These are phyloP conservation scores for Caenorhabditis japonica DNA, from an alignment of 2,888 invertebrate genomes.

Conservation along the genomic window DNA sequence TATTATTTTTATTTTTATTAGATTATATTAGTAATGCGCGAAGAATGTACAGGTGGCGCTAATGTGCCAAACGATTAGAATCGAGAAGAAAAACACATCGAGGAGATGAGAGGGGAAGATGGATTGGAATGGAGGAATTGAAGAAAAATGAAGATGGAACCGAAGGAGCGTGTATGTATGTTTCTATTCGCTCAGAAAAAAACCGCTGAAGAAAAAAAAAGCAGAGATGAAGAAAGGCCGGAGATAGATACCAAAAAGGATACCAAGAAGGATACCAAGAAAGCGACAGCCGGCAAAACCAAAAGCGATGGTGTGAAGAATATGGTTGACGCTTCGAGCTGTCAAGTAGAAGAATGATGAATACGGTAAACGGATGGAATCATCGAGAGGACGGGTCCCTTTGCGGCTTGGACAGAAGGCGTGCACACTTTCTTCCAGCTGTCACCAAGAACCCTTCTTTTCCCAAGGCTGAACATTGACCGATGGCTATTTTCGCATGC, in stretches of 20 bases:
- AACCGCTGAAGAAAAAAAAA: constrained; percentile 42
- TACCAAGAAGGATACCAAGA: too few relatives aligned
- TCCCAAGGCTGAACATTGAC: constrained; percentile 49
- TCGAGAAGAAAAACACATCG: constrained; percentile 44
- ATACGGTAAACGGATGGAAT: constrained; percentile 53
- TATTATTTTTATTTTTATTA: background rate
- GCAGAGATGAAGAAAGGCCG: too few relatives aligned
- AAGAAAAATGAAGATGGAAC: constrained; percentile 8
- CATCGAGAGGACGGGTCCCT: constrained; percentile 34
- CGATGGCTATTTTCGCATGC: constrained; percentile 26
- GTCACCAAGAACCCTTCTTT: constrained; percentile 50
- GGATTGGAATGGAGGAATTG: constrained; percentile 17
- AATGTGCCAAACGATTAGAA: constrained; percentile 49
- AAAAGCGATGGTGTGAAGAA: constrained; percentile 43
- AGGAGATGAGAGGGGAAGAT: too few relatives aligned
- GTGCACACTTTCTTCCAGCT: constrained; percentile 52
- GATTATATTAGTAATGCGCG: constrained; percentile 48
- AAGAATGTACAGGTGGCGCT: constrained; percentile 51
- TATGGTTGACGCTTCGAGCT: constrained; percentile 40
- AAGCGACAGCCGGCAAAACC: constrained; percentile 33
- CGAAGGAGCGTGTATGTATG: constrained; percentile 23
- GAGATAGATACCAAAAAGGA: too few relatives aligned
- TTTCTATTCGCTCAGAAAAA: constrained; percentile 39
- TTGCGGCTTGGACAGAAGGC: constrained; percentile 53
- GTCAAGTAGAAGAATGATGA: constrained; percentile 57